Evolutionary conservation across 2,797 vertebrate species (phyloP).

Genomic region (Coccyzus lansbergi): DNA sequence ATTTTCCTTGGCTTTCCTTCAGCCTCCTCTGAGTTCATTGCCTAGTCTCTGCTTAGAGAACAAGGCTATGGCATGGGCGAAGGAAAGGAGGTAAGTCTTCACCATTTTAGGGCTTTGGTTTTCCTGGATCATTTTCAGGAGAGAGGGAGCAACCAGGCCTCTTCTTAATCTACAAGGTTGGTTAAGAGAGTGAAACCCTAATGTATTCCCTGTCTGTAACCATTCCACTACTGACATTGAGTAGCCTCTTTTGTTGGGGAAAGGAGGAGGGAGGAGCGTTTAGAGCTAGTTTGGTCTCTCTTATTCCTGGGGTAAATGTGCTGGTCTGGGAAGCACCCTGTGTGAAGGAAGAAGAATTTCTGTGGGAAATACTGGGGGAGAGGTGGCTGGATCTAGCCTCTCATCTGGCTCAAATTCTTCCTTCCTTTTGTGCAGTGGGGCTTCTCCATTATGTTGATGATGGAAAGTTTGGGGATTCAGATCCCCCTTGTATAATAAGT

Average conservation of each 20-base stretch:
- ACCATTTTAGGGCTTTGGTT: constrained; percentile 42
- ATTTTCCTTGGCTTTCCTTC: constrained; percentile 67
- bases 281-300: constrained; percentile 55
- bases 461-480: constrained; percentile 46
- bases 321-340: constrained; percentile 12
- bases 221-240: constrained; percentile 59
- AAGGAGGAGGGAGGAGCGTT: constrained; percentile 33
- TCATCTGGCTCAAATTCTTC: constrained; percentile 45
- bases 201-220: constrained; percentile 32
- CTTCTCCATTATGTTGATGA: constrained; percentile 26
- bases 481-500: constrained; percentile 53
- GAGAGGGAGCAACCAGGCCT: constrained; percentile 35
- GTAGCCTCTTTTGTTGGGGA: constrained; percentile 28
- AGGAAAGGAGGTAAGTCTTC: constrained; percentile 67
- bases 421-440: constrained; percentile 35
- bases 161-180: constrained; percentile 34
- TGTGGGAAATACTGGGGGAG: background rate
- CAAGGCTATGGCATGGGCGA: constrained; percentile 55
- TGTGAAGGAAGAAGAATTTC: constrained; percentile 52
- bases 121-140: constrained; percentile 58
- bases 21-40: constrained; percentile 61
- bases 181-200: constrained; percentile 35
- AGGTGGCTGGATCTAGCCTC: constrained; percentile 6
- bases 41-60: constrained; percentile 58
- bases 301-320: constrained; percentile 46